Conservation (phyloP, 2,888 invertebrate species). For the Meteorus colon region DNA sequence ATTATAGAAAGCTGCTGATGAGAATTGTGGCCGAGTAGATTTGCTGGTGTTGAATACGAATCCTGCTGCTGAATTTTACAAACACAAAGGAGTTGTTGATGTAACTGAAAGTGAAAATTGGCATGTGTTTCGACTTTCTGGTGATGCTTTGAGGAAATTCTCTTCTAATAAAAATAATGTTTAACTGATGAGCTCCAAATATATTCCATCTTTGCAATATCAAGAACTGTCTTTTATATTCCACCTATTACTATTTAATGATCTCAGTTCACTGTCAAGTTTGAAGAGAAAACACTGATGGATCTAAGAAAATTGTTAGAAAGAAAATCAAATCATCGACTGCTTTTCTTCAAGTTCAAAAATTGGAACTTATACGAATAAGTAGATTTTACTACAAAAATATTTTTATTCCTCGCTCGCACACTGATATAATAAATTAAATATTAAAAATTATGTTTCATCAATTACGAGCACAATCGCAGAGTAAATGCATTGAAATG, state of each 20-base stretch:
- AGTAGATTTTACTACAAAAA: not conserved
- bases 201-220: not conserved
- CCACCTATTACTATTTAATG: not conserved
- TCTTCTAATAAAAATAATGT: slow-evolving; percentile 21
- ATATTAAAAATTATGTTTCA: too few species aligned
- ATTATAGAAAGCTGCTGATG: slow-evolving; percentile 68
- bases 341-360: too few species aligned
- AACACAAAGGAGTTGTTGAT: slow-evolving; percentile 80
- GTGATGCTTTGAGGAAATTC: slow-evolving; percentile 66
- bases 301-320: slow-evolving; percentile 5
- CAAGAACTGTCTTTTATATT: not conserved
- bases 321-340: slow-evolving; percentile 31
- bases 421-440: too few species aligned
- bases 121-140: slow-evolving; percentile 79
- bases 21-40: slow-evolving; percentile 80
- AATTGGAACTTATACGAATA: not conserved
- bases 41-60: slow-evolving; percentile 91
- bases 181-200: not conserved
- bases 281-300: not conserved
- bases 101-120: slow-evolving; percentile 81
- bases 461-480: too few species aligned
- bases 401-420: not conserved
- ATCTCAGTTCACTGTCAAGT: not conserved
- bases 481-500: too few species aligned
- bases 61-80: slow-evolving; percentile 85